A percentile compares a stretch with the other conserved stretches of the same genome.
phyloP scores from a whole-genome alignment of 2,113 vertebrate genomes.

The Sus scrofa region T2T-Sscrofa CM000813.6:136699501-136700000 shows the following conservation, averaged over 20 bases:
- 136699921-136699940: not conserved
- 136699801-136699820: slow-evolving; percentile 28
- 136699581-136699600: slow-evolving; percentile 77
- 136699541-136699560: slow-evolving; percentile 82
- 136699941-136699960: not conserved
- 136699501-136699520: slow-evolving; percentile 78
- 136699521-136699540: slow-evolving; percentile 82
- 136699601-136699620: slow-evolving; percentile 68
- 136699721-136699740: slow-evolving; percentile 65
- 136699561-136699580: slow-evolving; percentile 78
- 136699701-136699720: slow-evolving; percentile 11
- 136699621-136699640: slow-evolving; percentile 78
- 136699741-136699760: not conserved
- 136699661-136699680: slow-evolving; percentile 76
- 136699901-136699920: not conserved
- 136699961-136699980: slow-evolving; percentile 20
- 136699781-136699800: slow-evolving; percentile 7
- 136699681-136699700: slow-evolving; percentile 38
- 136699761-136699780: slow-evolving; percentile 15
- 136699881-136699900: slow-evolving; percentile 48
- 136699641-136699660: slow-evolving; percentile 80
- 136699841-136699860: slow-evolving; percentile 43
- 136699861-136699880: slow-evolving; percentile 46
- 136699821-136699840: slow-evolving; percentile 30
- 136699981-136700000: not conserved